Conservation (phyloP, 2,113 vertebrate species). For the Calypte anna region DNA sequence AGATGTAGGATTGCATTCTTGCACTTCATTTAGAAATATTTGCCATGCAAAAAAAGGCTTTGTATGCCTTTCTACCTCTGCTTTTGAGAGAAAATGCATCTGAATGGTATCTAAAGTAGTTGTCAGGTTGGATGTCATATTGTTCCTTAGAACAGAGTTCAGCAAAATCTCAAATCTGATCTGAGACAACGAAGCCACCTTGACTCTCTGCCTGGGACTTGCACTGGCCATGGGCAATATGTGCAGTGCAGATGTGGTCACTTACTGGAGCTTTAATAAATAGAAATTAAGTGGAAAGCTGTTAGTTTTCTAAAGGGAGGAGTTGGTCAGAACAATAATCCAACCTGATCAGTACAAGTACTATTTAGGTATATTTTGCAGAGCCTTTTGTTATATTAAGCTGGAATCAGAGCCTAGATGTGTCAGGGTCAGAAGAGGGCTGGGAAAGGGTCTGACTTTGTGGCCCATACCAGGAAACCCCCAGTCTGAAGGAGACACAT, state of each 20-base stretch:
- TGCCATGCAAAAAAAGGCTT: not conserved
- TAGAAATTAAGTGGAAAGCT: not conserved
- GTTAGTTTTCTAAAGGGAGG: not conserved
- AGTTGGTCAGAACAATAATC: not conserved
- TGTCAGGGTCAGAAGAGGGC: not conserved
- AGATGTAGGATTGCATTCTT: not conserved
- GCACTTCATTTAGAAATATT: rapidly evolving
- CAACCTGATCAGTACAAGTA: not conserved
- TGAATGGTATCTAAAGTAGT: not conserved
- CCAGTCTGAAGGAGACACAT: not conserved
- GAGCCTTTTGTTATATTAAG: not conserved
- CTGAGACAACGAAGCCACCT: not conserved
- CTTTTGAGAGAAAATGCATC: not conserved
- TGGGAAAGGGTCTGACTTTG: not conserved
- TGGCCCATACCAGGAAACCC: not conserved
- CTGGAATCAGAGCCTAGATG: not conserved
- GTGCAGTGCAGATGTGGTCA: not conserved
- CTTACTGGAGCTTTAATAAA: not conserved
- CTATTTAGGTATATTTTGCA: not conserved
- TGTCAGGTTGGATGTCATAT: not conserved
- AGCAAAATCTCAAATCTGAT: not conserved
- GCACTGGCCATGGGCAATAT: rapidly evolving
- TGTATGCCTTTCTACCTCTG: not conserved
- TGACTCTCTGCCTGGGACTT: not conserved
- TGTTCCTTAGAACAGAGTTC: not conserved